Percentiles rank a stretch among this genome's conserved stretches.
These are phyloP conservation scores for Drosophila fuyamai DNA, from an alignment of 1,140 invertebrate genomes.

Conservation along the genomic window DNA sequence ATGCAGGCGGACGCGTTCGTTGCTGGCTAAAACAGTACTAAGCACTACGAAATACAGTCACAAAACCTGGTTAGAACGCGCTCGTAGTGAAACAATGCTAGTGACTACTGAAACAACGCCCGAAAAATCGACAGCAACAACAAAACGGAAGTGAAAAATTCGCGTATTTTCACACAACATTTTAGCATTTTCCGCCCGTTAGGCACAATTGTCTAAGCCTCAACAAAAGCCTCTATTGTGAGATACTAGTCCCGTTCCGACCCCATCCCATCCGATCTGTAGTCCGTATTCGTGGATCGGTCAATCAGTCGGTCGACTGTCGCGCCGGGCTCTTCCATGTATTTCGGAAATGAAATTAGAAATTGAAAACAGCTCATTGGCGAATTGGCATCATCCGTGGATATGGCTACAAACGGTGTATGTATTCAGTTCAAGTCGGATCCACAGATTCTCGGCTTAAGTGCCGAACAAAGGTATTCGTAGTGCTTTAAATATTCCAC, in stretches of 20 bases:
- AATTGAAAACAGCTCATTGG: constrained; percentile 80
- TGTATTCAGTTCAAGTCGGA: constrained; percentile 40
- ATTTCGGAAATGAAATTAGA: constrained; percentile 84
- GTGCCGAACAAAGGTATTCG: constrained; percentile 38
- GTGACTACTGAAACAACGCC: constrained; percentile 18
- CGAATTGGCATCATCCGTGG: constrained; percentile 84
- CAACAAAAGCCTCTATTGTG: constrained; percentile 74
- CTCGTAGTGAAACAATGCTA: constrained; percentile 54
- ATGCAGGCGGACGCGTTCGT: constrained; percentile 77
- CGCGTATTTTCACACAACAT: constrained; percentile 79
- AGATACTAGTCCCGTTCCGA: constrained; percentile 58
- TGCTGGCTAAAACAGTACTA: constrained; percentile 49
- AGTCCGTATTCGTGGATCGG: constrained; percentile 39
- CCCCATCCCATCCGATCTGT: constrained; percentile 9
- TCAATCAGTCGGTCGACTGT: constrained; percentile 44
- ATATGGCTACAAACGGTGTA: constrained; percentile 84
- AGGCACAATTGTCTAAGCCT: constrained; percentile 58
- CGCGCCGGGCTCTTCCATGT: constrained; percentile 53
- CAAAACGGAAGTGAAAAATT: constrained; percentile 80
- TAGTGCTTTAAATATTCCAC: constrained; percentile 35
- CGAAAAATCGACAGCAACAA: constrained; percentile 40
- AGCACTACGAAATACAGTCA: constrained; percentile 1
- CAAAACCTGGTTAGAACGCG: constrained; percentile 50
- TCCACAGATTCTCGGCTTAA: constrained; percentile 32
- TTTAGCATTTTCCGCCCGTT: constrained; percentile 79